Conservation (phyloP, 2,888 invertebrate genomes). For the Apoda limacodes region DNA sequence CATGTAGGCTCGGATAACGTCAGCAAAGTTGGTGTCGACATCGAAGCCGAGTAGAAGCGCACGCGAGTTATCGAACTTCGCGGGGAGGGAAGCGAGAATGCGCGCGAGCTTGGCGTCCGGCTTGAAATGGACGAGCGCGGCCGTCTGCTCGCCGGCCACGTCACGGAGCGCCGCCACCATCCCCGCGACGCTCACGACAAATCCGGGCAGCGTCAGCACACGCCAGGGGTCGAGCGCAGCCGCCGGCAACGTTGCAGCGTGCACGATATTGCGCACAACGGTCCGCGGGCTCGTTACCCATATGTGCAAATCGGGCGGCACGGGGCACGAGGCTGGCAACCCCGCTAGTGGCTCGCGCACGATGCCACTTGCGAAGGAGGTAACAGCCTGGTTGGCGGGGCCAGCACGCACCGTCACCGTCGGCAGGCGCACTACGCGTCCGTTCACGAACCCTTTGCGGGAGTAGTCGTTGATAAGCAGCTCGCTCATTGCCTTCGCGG, state of each 20-base stretch:
- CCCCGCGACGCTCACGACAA: conserved; percentile 34
- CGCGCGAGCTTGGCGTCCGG: conserved; percentile 31
- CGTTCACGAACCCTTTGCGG: conserved; percentile 46
- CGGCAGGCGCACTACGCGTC: conserved; percentile 42
- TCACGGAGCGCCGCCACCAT: conserved; percentile 37
- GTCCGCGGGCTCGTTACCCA: conserved; percentile 44
- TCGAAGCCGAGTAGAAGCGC: conserved; percentile 41
- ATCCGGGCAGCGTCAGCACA: conserved; percentile 42
- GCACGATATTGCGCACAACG: conserved; percentile 38
- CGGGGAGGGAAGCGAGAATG: conserved; percentile 40
- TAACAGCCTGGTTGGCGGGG: conserved; percentile 44
- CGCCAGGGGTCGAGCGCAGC: conserved; percentile 32
- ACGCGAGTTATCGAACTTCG: conserved; percentile 35
- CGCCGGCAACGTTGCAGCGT: conserved; percentile 32
- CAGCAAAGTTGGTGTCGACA: conserved; percentile 35
- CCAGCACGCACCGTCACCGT: conserved; percentile 52
- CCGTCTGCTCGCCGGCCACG: conserved; percentile 35
- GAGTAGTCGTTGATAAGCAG: conserved; percentile 47
- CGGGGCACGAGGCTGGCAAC: conserved; percentile 32
- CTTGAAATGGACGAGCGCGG: conserved; percentile 32
- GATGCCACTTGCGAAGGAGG: conserved; percentile 55
- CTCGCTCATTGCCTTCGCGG: conserved; percentile 49
- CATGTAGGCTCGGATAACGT: conserved; percentile 38
- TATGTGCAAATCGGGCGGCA: conserved; percentile 31
- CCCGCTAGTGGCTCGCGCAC: conserved; percentile 48